phyloP scores from a whole-genome alignment of 2,888 invertebrate species.

The Orthonychiurus folsomi region DNA sequence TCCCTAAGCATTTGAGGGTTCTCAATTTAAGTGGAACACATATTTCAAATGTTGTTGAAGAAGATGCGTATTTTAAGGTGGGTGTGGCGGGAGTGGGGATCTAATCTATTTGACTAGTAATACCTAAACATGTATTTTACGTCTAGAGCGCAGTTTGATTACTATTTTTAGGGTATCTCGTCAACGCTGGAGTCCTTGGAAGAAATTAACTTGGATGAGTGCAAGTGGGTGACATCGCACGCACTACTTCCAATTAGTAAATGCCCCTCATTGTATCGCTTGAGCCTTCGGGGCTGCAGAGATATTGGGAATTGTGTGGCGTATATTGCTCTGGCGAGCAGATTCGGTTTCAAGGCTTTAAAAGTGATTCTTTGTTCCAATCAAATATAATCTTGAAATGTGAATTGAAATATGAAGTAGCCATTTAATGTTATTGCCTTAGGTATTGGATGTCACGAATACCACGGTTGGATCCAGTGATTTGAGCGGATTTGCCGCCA shows the following conservation, averaged over 20 bases:
- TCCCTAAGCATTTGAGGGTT: conserved; percentile 30
- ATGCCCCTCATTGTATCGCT: conserved; percentile 23
- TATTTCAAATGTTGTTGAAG: conserved; percentile 26
- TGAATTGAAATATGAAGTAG: conserved; percentile 5
- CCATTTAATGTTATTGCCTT: conserved; percentile 11
- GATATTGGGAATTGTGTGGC: conserved; percentile 38
- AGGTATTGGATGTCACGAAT: conserved; percentile 38
- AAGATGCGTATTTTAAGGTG: conserved; percentile 30
- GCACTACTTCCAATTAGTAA: conserved; percentile 36
- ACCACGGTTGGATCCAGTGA: conserved; percentile 34
- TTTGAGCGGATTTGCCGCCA: conserved; percentile 27
- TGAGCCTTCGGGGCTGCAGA: conserved; percentile 34
- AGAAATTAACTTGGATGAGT: conserved; percentile 34
- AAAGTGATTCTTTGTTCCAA: conserved; percentile 22
- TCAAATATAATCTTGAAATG: too few relatives aligned
- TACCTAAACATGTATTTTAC: conserved; percentile 4
- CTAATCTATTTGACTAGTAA: too few relatives aligned
- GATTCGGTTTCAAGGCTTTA: conserved; percentile 36
- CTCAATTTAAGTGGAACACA: conserved; percentile 31
- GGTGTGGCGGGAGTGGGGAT: too few relatives aligned
- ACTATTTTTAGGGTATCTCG: conserved; percentile 22
- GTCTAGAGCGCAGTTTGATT: conserved; percentile 1
- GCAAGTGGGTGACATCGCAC: conserved; percentile 35
- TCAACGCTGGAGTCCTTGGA: conserved; percentile 25
- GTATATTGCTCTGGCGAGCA: conserved; percentile 32